Percentiles rank a stretch among this genome's conserved stretches.
Conservation (phyloP, 2,888 invertebrate species). For the Arge pagana region DNA sequence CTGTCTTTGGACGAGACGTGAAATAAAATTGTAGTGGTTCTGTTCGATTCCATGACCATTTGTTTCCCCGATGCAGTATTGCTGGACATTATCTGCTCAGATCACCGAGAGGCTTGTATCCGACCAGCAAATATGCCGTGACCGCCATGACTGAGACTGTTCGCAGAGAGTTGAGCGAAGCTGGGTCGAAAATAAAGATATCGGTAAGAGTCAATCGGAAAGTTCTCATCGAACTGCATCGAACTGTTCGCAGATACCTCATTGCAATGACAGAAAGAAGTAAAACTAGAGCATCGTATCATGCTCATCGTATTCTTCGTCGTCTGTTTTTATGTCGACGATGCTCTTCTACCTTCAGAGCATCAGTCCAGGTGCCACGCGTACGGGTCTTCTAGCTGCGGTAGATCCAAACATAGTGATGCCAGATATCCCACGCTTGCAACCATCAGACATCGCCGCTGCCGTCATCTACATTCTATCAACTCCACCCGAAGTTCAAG, state of each 20-base stretch:
- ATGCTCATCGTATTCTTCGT: neutral
- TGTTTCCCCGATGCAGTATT: neutral
- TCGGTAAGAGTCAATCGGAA: no score
- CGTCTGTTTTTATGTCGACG: no score
- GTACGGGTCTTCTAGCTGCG: constrained; percentile 59
- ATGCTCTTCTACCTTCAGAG: constrained; percentile 58
- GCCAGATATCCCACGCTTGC: constrained; percentile 55
- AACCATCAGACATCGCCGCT: constrained; percentile 66
- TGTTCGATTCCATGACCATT: no score
- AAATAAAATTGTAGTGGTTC: no score
- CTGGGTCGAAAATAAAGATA: neutral
- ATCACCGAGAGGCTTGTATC: neutral
- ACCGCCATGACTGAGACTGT: constrained; percentile 10
- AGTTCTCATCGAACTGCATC: neutral
- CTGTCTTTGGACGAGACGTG: neutral
- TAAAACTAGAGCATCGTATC: neutral
- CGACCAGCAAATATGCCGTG: constrained; percentile 6
- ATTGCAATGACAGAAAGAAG: neutral
- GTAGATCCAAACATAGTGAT: constrained; percentile 45
- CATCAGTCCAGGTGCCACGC: constrained; percentile 68
- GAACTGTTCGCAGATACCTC: neutral
- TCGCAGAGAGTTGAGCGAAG: neutral
- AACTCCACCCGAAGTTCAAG: constrained; percentile 66
- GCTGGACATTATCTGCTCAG: neutral
- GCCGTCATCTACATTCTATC: constrained; percentile 66